phyloP scores from a whole-genome alignment of 1,140 invertebrate species.

The Acromyrmex echinatior region DNA sequence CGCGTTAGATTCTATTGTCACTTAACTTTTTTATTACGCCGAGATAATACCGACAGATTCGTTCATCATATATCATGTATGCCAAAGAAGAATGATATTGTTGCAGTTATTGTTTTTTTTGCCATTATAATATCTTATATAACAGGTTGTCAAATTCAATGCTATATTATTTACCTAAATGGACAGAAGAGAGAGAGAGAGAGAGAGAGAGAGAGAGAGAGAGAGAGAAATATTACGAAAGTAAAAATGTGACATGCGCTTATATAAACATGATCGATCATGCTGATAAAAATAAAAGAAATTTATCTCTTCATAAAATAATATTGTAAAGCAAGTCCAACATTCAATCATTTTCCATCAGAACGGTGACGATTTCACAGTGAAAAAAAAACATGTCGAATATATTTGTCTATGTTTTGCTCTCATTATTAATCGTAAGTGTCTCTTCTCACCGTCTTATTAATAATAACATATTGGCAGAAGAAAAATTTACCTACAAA shows the following conservation, averaged over 20 bases:
- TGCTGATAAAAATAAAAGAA: neutral
- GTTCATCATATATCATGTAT: neutral
- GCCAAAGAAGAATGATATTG: neutral
- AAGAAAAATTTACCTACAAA: neutral
- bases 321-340: neutral
- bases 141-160: conserved; percentile 5
- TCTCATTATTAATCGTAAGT: conserved; percentile 3
- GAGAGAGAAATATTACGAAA: neutral
- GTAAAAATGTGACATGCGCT: neutral
- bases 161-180: conserved; percentile 26
- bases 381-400: conserved; percentile 12
- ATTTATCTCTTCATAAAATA: neutral
- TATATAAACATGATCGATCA: conserved; percentile 16
- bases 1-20: conserved; percentile 43
- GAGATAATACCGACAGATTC: neutral
- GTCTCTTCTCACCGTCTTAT: neutral
- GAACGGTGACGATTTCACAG: neutral
- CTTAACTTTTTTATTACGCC: conserved; percentile 43
- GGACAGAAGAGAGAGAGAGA: neutral
- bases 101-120: neutral
- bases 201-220: neutral
- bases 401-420: neutral
- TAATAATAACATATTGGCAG: neutral
- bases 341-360: neutral
- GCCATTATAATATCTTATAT: neutral